Base-by-base conservation (phyloP, 23 tunicate genomes). In the Pegea sp. region DNA sequence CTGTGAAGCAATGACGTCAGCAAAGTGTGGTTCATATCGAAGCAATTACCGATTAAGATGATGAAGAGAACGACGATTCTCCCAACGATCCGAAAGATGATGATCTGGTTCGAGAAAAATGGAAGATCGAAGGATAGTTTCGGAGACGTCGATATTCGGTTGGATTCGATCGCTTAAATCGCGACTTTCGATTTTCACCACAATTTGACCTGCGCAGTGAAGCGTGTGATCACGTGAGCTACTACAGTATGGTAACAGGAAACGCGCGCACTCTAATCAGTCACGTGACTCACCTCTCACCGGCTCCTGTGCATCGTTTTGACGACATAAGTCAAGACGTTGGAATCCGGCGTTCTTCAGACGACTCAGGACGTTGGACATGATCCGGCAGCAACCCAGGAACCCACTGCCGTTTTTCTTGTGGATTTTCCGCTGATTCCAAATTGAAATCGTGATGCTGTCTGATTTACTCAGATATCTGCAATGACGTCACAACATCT, bases 21-120 rank as follows among this genome's bases (percentile, higher is more conserved):
- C 18, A n/a, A 18, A 2, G 59, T n/a, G n/a, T n/a, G n/a, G n/a
- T n/a, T n/a, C n/a, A n/a, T n/a, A n/a, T n/a, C n/a, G n/a, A n/a
- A n/a, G n/a, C n/a, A n/a, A n/a, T n/a, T n/a, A n/a, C n/a, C n/a
- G n/a, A n/a, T n/a, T n/a, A n/a, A n/a, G n/a, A n/a, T n/a, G n/a
- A n/a, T n/a, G n/a, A n/a, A n/a, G n/a, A n/a, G n/a, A n/a, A n/a
- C n/a, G n/a, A n/a, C n/a, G n/a, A n/a, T n/a, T n/a, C 60, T 80
- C 79, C 93, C 93, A 80, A 26, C 93, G 79, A 33, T 80, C 93
- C 23, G 93, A 79, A 30, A 80, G 69, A 56, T 77, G n/a, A 16
- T 38, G 46, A 16, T 38, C 16, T 38, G 11, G 60, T 29, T 64
- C 69, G 19, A 52, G 60, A 19, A 64, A 7, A 33, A 24, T 5